A percentile compares a stretch with the other conserved stretches of the same genome.
Conservation (phyloP, 2,888 invertebrate genomes). For the Philereme vetulata region DNA sequence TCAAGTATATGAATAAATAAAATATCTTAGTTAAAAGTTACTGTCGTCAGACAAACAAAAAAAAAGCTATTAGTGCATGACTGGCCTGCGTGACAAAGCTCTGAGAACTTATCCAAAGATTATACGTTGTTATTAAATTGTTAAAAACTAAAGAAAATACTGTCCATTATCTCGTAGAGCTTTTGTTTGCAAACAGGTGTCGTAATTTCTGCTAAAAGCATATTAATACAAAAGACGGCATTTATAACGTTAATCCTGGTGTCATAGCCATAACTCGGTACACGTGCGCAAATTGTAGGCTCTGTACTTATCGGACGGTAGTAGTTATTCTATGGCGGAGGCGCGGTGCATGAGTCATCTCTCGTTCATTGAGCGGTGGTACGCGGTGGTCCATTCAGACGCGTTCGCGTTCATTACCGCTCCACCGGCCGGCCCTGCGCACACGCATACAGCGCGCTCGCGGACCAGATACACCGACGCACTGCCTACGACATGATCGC, state of each 20-base stretch:
- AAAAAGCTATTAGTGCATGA: too few relatives aligned
- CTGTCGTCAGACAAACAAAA: too few relatives aligned
- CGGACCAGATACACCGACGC: conserved; percentile 67
- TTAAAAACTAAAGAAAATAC: conserved; percentile 1
- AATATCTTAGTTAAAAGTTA: too few relatives aligned
- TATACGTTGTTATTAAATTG: too few relatives aligned
- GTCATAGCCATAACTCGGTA: conserved; percentile 54
- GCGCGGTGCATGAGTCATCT: conserved; percentile 80
- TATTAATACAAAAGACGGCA: conserved; percentile 30
- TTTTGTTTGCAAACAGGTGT: conserved; percentile 43
- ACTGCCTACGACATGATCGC: conserved; percentile 71
- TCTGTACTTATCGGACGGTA: conserved; percentile 59
- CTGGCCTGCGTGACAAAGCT: too few relatives aligned
- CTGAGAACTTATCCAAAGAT: too few relatives aligned
- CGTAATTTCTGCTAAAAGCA: conserved; percentile 30
- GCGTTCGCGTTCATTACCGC: conserved; percentile 80
- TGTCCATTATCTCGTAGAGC: neutral
- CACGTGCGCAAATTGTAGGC: conserved; percentile 62
- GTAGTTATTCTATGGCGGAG: conserved; percentile 75
- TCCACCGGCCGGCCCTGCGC: conserved; percentile 82
- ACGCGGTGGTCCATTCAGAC: conserved; percentile 71
- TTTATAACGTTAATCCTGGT: conserved; percentile 38
- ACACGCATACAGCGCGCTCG: conserved; percentile 72
- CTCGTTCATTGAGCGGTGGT: conserved; percentile 65
- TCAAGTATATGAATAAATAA: too few relatives aligned